Conservation (phyloP, 2,797 vertebrate species). For the Neosalanx taihuensis region DNA sequence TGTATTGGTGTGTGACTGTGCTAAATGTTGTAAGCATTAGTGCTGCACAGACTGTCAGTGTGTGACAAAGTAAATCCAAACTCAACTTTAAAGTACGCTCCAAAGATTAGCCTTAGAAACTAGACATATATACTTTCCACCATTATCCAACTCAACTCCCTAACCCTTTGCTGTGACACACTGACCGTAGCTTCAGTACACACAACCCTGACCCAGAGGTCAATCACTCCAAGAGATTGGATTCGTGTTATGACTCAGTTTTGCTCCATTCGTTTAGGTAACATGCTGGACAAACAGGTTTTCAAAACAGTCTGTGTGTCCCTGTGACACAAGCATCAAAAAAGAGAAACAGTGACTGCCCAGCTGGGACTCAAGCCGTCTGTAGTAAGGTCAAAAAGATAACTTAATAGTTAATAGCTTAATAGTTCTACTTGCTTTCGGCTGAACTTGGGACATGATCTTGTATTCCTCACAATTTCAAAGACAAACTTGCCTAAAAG, state of each 20-base stretch:
- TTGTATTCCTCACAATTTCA: constrained; percentile 15
- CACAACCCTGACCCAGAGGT: constrained; percentile 43
- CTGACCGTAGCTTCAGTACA: constrained; percentile 39
- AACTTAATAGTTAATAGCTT: constrained; percentile 31
- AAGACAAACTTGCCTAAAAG: not conserved
- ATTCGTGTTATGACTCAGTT: constrained; percentile 41
- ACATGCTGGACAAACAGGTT: constrained; percentile 40
- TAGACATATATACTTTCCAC: no score
- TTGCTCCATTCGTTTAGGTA: constrained; percentile 40
- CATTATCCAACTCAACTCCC: constrained; percentile 21
- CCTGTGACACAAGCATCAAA: no score
- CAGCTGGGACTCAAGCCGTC: constrained; percentile 26
- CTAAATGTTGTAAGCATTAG: no score
- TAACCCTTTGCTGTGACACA: constrained; percentile 32
- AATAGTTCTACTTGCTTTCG: constrained; percentile 5
- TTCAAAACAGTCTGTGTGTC: constrained; percentile 24
- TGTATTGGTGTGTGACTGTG: no score
- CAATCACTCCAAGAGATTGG: constrained; percentile 44
- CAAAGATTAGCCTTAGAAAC: no score
- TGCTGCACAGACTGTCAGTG: no score
- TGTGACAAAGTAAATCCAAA: no score
- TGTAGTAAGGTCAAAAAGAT: no score
- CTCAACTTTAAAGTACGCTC: no score
- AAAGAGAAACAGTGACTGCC: not conserved
- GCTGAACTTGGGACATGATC: not conserved